Evolutionary conservation across 2,113 vertebrate species (phyloP).

Genomic region (Entomyzon cyanotis): DNA sequence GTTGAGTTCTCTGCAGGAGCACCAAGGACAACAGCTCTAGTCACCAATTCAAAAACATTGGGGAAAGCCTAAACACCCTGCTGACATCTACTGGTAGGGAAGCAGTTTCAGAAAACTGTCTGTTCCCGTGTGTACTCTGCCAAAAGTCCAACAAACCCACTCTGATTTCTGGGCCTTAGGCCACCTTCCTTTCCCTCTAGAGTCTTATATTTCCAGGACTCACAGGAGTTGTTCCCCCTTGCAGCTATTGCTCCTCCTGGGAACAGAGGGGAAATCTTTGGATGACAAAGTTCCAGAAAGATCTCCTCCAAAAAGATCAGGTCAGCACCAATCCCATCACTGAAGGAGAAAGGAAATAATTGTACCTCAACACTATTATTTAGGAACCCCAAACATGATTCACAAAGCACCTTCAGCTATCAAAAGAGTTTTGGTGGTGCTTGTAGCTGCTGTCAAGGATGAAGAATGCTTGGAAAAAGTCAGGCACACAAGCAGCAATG

Average conservation of each 20-base stretch:
- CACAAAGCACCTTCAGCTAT: not conserved
- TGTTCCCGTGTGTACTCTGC: not conserved
- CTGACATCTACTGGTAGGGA: not conserved
- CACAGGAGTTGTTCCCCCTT: not conserved
- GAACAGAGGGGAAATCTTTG: not conserved
- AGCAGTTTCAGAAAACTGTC: not conserved
- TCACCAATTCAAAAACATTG: not conserved
- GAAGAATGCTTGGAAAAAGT: not conserved
- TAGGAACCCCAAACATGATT: not conserved
- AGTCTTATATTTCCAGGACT: not conserved
- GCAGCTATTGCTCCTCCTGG: accelerated
- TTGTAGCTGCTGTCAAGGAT: not conserved
- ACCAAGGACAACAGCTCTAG: not conserved
- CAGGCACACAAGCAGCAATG: not conserved
- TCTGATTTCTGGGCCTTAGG: not conserved
- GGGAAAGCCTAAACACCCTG: not conserved
- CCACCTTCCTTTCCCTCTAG: not conserved
- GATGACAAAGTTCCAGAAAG: not conserved
- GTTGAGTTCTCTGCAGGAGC: not conserved
- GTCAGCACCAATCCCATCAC: not conserved
- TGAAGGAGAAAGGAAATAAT: not conserved
- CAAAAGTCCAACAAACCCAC: not conserved
- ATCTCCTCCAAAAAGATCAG: not conserved
- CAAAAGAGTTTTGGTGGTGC: not conserved
- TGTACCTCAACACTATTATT: not conserved